Evolutionary conservation across 2,888 invertebrate species (phyloP), one percentile per base, ranked within the genome.

Genomic region (Drosophila anceps): DNA sequence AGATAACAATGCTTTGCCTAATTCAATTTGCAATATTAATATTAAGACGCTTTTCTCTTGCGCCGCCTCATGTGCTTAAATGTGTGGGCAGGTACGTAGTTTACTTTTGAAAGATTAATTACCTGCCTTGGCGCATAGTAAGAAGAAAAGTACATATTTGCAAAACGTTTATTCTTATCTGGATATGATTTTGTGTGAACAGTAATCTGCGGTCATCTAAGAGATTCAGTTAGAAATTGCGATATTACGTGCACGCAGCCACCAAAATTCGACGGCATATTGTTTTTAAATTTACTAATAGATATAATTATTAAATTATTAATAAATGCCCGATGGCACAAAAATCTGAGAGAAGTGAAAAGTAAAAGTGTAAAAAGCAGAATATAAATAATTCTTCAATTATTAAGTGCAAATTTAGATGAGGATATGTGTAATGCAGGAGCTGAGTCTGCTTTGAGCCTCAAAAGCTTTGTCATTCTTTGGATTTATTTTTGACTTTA

Each of bases 191-290:
- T 85, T 81, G 75, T 81, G 73, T 82, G 82, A 80, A 74, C 84
- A 80, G 79, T 81, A 80, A 84, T 81, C 84, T 84, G 71, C 71
- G 80, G 75, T 73, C 84, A 84, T 82, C 87, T 88, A 67, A 74
- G 66, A 77, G 81, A 74, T 88, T 85, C 81, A 75, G 88, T 82
- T 80, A 55, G 55, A 20, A 68, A 69, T 75, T 73, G 80, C 78
- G 68, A 73, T 78, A 63, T 79, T 79, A 79, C 76, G 61, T 67
- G 67, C 58, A 63, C 67, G 70, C 65, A 72, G 57, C 68, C 53
- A 12, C 12, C 20, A 66, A 61, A 64, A 65, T 33, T 18, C 54
- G 67, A 59, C 44, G 60, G 55, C 43, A 39, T 37, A 51, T 37
- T 58, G 33, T 31, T 18, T 41, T 12, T 15, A 24, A 24, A 24